phyloP scores from a whole-genome alignment of 2,888 invertebrate species.

The Mayetiola destructor region DNA sequence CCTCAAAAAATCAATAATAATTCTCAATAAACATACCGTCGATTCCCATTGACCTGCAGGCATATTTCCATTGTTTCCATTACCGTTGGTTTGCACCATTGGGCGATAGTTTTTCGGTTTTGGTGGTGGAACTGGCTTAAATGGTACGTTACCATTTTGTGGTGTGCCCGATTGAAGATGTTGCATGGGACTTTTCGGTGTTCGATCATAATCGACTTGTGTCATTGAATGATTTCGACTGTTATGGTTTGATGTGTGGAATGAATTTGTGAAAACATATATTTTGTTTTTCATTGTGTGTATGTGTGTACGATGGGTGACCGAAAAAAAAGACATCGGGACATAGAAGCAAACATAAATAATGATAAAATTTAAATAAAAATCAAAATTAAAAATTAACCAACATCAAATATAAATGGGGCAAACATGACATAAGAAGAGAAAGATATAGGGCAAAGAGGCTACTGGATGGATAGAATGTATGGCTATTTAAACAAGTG shows the following conservation, averaged over 20 bases:
- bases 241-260: slow-evolving; percentile 18
- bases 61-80: slow-evolving; percentile 22
- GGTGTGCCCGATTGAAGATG: slow-evolving; percentile 22
- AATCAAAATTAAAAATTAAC: neutral
- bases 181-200: slow-evolving; percentile 31
- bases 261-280: too few relatives aligned
- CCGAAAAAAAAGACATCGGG: neutral
- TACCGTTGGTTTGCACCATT: slow-evolving; percentile 40
- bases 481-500: slow-evolving; percentile 14
- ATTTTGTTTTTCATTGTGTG: neutral
- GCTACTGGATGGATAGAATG: neutral
- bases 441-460: neutral
- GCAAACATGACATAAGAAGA: too few relatives aligned
- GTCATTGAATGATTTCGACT: slow-evolving; percentile 46
- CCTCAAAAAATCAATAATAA: neutral
- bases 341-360: neutral
- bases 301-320: neutral
- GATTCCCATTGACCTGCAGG: slow-evolving; percentile 35
- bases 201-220: slow-evolving; percentile 42
- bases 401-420: neutral
- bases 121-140: slow-evolving; percentile 84
- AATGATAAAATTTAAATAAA: slow-evolving; percentile 4
- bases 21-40: slow-evolving; percentile 34
- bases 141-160: slow-evolving; percentile 36
- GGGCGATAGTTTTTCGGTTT: slow-evolving; percentile 87